Conservation (phyloP, 1,140 invertebrate genomes). For the Caerostris darwini region DNA sequence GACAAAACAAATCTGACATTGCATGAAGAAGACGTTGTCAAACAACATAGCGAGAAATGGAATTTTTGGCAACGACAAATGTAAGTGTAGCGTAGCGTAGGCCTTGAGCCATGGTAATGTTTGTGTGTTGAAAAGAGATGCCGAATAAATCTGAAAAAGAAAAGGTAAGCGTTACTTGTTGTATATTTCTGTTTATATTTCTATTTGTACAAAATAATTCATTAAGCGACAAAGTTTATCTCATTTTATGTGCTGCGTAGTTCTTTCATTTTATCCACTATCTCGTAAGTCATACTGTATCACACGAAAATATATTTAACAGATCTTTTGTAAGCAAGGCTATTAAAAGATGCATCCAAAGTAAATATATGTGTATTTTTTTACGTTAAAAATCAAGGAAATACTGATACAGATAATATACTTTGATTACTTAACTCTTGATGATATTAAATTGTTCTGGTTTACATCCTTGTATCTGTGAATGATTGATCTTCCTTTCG, state of each 20-base stretch:
- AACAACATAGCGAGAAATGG: conserved; percentile 62
- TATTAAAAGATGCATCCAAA: background rate
- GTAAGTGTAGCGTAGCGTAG: conserved; percentile 78
- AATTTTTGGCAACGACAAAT: conserved; percentile 78
- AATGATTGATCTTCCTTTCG: conserved; percentile 38
- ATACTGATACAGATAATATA: background rate
- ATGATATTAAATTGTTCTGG: background rate
- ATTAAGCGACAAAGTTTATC: background rate
- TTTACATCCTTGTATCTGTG: conserved; percentile 16
- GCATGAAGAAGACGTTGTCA: conserved; percentile 29
- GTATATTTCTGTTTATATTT: conserved; percentile 20
- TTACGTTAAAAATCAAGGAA: background rate
- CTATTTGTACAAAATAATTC: background rate
- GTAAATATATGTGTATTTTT: background rate
- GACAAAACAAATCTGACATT: conserved; percentile 57
- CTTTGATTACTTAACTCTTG: background rate
- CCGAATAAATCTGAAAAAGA: conserved; percentile 78
- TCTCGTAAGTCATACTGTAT: conserved; percentile 48
- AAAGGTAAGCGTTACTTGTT: conserved; percentile 59
- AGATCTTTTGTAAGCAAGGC: conserved; percentile 33
- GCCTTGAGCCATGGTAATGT: conserved; percentile 78
- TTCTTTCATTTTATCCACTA: conserved; percentile 41
- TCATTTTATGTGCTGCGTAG: conserved; percentile 17
- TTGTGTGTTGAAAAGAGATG: conserved; percentile 77
- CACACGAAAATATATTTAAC: conserved; percentile 31